Percentiles rank a stretch among this genome's conserved stretches.
phyloP scores from a whole-genome alignment of 2,797 vertebrate genomes.

The Tenualosa ilisha region DNA sequence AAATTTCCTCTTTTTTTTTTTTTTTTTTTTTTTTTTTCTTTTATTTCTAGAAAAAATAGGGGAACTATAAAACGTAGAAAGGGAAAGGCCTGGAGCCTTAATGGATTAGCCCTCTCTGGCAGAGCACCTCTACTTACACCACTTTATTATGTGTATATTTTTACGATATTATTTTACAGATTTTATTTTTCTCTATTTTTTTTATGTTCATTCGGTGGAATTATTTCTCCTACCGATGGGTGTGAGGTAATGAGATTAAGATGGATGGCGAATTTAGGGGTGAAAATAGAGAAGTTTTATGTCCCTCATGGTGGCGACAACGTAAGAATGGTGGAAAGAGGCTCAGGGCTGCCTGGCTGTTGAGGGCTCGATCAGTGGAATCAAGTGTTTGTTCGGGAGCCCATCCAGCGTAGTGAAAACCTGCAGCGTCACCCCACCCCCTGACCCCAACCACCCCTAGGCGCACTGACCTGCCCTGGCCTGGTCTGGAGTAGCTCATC shows the following conservation, averaged over 20 bases:
- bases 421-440: constrained; percentile 29
- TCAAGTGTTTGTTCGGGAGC: constrained; percentile 31
- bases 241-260: constrained; percentile 63
- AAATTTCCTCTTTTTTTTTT: constrained; percentile 33
- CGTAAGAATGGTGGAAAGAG: constrained; percentile 32
- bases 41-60: constrained; percentile 38
- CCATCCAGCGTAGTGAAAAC: constrained; percentile 35
- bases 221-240: constrained; percentile 35
- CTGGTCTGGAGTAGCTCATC: not conserved
- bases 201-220: constrained; percentile 19
- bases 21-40: not conserved
- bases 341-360: constrained; percentile 22
- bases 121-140: constrained; percentile 45
- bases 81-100: constrained; percentile 35
- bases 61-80: constrained; percentile 46
- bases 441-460: constrained; percentile 9
- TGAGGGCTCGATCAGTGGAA: constrained; percentile 53
- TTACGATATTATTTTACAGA: constrained; percentile 55
- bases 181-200: constrained; percentile 26
- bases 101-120: constrained; percentile 46
- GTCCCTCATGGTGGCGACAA: constrained; percentile 55
- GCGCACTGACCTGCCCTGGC: no score
- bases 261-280: constrained; percentile 50
- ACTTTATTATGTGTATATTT: constrained; percentile 33
- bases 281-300: constrained; percentile 62